Evolutionary conservation across 2,113 vertebrate species (phyloP).

Genomic region (Planiliza haematocheilus): DNA sequence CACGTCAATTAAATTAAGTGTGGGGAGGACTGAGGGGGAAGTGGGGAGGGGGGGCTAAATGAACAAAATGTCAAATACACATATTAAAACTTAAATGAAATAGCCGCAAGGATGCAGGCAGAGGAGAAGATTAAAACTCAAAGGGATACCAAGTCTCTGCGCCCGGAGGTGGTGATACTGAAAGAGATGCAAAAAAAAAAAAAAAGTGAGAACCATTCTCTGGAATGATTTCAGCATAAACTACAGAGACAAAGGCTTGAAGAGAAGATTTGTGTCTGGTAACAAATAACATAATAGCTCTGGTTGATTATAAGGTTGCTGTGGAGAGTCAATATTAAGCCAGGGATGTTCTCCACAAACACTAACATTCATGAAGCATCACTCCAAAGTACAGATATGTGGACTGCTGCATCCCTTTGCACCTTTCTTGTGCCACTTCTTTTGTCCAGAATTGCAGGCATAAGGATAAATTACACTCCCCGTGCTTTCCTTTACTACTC

Average conservation of each 20-base stretch:
- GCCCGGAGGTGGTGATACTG: conserved; percentile 73
- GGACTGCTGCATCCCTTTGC: conserved; percentile 14
- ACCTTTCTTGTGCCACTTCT: conserved; percentile 17
- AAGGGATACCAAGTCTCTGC: conserved; percentile 71
- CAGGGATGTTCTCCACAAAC: conserved; percentile 13
- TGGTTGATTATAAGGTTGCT: conserved; percentile 30
- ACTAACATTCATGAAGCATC: conserved; percentile 9
- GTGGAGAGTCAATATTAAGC: conserved; percentile 36
- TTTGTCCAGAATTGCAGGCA: not conserved
- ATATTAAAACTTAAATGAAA: conserved; percentile 86
- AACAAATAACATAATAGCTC: conserved; percentile 37
- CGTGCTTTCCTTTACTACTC: conserved; percentile 38
- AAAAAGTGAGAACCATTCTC: conserved; percentile 63
- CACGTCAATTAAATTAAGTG: conserved; percentile 81
- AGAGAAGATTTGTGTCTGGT: conserved; percentile 40
- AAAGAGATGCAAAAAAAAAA: conserved; percentile 77
- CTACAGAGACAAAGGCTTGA: conserved; percentile 51
- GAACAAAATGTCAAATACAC: conserved; percentile 84
- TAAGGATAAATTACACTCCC: conserved; percentile 17
- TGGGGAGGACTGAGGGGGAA: not conserved
- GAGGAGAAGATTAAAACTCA: conserved; percentile 82
- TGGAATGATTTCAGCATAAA: conserved; percentile 47
- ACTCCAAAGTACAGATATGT: conserved; percentile 10
- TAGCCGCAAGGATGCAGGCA: conserved; percentile 78
- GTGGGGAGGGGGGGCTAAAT: conserved; percentile 63